A percentile compares a stretch with the other conserved stretches of the same genome.
phyloP scores from a whole-genome alignment of 2,888 invertebrate species.

The Athalia circularis region DNA sequence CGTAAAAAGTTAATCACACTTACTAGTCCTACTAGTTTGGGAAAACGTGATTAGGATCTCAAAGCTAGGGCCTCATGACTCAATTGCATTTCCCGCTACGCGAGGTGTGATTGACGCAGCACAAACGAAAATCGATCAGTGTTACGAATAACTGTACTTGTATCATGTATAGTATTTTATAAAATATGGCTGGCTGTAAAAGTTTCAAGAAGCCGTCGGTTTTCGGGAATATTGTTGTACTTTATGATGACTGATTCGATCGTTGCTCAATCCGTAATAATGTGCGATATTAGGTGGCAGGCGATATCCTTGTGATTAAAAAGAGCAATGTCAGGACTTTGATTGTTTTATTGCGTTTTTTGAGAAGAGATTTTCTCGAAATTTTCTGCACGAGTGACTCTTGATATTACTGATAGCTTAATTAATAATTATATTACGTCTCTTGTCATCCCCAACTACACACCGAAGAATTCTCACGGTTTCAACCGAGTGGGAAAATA shows the following conservation, averaged over 20 bases:
- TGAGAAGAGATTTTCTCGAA: too few species aligned
- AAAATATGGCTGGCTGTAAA: too few species aligned
- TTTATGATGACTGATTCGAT: too few species aligned
- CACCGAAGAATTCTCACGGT: constrained; percentile 13
- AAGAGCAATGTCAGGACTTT: too few species aligned
- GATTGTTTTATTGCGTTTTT: too few species aligned
- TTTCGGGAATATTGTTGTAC: too few species aligned
- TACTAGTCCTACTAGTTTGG: neutral
- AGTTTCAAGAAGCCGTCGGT: too few species aligned
- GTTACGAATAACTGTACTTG: too few species aligned
- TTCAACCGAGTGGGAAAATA: constrained; percentile 9
- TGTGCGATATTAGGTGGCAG: too few species aligned
- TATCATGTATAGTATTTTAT: neutral
- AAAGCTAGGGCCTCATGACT: neutral
- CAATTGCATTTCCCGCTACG: constrained; percentile 13
- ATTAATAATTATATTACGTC: constrained; percentile 17
- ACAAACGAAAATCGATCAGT: too few species aligned
- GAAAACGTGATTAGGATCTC: constrained; percentile 26
- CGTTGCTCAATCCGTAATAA: too few species aligned
- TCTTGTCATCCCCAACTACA: constrained; percentile 24
- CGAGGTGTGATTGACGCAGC: constrained; percentile 10
- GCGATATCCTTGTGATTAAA: too few species aligned
- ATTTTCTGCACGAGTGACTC: neutral
- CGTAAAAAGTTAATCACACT: constrained; percentile 38
- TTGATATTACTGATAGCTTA: neutral